Conservation (phyloP, 2,113 vertebrate species). For the Camarhynchus parvulus region DNA sequence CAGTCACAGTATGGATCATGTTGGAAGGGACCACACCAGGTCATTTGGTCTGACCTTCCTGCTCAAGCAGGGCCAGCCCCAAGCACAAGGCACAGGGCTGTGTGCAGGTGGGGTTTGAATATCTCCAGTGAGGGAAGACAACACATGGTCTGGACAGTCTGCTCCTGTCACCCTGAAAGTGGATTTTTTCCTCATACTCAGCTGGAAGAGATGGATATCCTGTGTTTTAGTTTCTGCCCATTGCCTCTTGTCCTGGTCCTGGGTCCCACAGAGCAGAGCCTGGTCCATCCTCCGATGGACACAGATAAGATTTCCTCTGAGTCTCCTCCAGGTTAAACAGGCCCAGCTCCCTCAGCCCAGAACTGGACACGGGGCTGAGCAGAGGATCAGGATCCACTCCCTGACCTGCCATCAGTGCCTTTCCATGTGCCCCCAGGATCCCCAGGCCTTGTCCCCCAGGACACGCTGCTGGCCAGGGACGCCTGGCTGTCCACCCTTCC, state of each 20-base stretch:
- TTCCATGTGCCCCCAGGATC: fast-evolving
- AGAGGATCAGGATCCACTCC: background rate
- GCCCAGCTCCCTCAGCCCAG: background rate
- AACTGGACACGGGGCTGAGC: background rate
- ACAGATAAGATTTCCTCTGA: too few relatives aligned
- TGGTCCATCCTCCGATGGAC: background rate
- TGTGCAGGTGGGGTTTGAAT: background rate
- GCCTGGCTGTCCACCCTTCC: background rate
- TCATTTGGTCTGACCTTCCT: too few relatives aligned
- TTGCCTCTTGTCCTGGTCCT: background rate
- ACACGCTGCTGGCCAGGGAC: background rate
- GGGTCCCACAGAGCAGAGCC: background rate
- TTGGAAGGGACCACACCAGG: background rate
- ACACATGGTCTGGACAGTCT: background rate
- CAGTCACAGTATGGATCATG: background rate
- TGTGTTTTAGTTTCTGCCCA: background rate
- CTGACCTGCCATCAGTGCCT: background rate
- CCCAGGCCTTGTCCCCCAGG: background rate
- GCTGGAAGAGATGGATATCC: background rate
- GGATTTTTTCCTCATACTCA: background rate
- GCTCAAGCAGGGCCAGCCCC: background rate
- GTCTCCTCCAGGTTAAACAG: background rate
- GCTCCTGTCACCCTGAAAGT: background rate
- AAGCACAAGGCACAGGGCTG: background rate
- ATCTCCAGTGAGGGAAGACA: background rate